These are phyloP conservation scores for Hucho hucho DNA, from an alignment of 2,113 vertebrate genomes.

Conservation along the genomic window DNA sequence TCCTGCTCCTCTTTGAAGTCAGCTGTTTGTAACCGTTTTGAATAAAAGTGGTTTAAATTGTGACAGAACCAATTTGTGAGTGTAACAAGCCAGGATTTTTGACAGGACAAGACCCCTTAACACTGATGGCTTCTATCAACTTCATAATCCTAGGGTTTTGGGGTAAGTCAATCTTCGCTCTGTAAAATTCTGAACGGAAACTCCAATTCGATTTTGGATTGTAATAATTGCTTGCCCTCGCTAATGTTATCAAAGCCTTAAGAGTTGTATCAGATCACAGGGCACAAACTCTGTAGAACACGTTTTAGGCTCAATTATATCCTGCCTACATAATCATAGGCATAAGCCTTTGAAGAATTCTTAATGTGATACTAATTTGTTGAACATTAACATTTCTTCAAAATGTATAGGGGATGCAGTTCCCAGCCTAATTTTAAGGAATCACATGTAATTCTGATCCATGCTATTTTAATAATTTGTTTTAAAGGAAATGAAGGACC, in stretches of 20 bases:
- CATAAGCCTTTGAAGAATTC: background rate
- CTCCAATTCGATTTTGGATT: constrained; percentile 27
- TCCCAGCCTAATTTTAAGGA: no score
- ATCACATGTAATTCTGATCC: background rate
- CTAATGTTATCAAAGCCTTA: constrained; percentile 51
- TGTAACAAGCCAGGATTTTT: constrained; percentile 18
- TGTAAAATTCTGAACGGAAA: constrained; percentile 15
- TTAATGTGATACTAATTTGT: background rate
- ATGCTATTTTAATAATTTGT: background rate
- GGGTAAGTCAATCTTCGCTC: background rate
- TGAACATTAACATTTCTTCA: background rate
- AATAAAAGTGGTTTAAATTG: no score
- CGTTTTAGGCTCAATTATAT: background rate
- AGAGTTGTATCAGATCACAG: constrained; percentile 36
- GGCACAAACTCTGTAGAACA: background rate
- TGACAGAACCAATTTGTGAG: constrained; percentile 19
- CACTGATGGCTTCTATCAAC: background rate
- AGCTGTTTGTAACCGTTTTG: no score
- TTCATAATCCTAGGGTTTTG: constrained; percentile 2
- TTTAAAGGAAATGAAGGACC: background rate
- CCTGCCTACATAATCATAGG: background rate
- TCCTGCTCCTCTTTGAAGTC: no score
- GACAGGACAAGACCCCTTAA: background rate
- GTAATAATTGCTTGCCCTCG: constrained; percentile 17
- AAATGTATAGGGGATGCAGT: no score